Evolutionary conservation across 2,888 invertebrate species (phyloP).

Genomic region (Harpalus rubripes): DNA sequence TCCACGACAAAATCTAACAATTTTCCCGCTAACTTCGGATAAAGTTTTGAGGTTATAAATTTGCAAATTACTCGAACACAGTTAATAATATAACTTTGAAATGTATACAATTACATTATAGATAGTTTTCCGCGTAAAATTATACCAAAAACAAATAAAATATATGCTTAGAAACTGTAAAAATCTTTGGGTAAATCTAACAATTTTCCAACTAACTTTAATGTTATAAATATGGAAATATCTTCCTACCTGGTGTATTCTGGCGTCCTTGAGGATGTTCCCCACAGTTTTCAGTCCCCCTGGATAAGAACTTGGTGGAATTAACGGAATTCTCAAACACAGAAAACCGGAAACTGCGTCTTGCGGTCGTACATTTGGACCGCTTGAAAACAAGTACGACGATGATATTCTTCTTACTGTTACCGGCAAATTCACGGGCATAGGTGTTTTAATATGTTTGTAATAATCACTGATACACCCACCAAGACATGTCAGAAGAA

Average conservation of each 20-base stretch:
- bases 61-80: no score
- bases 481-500: slow-evolving; percentile 81
- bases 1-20: no score
- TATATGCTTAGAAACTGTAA: no score
- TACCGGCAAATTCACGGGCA: slow-evolving; percentile 82
- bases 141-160: no score
- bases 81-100: no score
- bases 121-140: no score
- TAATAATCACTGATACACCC: slow-evolving; percentile 84
- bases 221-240: no score
- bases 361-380: slow-evolving; percentile 75
- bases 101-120: no score
- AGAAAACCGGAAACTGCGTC: slow-evolving; percentile 81
- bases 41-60: no score
- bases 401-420: slow-evolving; percentile 81
- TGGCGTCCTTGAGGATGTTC: slow-evolving; percentile 76
- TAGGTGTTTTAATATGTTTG: slow-evolving; percentile 77
- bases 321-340: slow-evolving; percentile 83
- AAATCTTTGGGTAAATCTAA: no score
- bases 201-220: no score
- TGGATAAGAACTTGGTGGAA: slow-evolving; percentile 74
- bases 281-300: slow-evolving; percentile 76
- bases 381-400: slow-evolving; percentile 80
- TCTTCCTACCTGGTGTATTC: slow-evolving; percentile 76
- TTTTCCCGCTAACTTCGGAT: no score